phyloP scores from a whole-genome alignment of 2,888 invertebrate species.

The Lottia scabra region DNA sequence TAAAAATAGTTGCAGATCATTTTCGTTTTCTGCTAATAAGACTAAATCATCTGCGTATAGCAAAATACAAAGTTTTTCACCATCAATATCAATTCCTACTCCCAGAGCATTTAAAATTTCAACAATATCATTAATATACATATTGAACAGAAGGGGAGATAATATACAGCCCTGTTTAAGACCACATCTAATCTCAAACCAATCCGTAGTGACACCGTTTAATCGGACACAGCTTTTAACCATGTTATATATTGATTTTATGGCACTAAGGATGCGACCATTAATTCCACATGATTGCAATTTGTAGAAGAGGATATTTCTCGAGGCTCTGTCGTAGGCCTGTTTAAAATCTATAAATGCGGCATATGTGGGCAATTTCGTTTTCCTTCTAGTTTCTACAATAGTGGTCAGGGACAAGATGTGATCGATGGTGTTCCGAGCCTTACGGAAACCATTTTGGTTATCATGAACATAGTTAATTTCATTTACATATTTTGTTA shows the following conservation, averaged over 20 bases:
- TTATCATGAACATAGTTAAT: conserved; percentile 23
- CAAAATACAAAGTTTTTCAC: conserved; percentile 24
- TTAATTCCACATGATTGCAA: neutral
- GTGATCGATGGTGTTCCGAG: conserved; percentile 21
- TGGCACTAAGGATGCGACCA: neutral
- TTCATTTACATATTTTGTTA: conserved; percentile 16
- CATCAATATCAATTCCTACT: too few species aligned
- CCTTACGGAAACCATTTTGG: conserved; percentile 27
- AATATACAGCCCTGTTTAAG: conserved; percentile 25
- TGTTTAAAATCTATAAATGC: conserved; percentile 11
- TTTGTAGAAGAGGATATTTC: neutral
- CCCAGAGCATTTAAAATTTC: too few species aligned
- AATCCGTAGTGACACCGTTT: neutral
- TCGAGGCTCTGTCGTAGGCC: neutral
- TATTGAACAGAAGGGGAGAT: conserved; percentile 31
- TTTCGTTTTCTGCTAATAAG: conserved; percentile 22
- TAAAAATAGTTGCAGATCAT: conserved; percentile 26
- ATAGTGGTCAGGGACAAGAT: conserved; percentile 18
- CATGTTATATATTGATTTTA: conserved; percentile 10
- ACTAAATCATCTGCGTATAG: conserved; percentile 32
- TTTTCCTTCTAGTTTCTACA: conserved; percentile 4
- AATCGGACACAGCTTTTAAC: neutral
- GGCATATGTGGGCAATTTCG: neutral
- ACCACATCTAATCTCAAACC: conserved; percentile 1
- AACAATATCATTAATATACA: conserved; percentile 3